phyloP scores from a whole-genome alignment of 1,140 invertebrate species.

The Delia radicum region DNA sequence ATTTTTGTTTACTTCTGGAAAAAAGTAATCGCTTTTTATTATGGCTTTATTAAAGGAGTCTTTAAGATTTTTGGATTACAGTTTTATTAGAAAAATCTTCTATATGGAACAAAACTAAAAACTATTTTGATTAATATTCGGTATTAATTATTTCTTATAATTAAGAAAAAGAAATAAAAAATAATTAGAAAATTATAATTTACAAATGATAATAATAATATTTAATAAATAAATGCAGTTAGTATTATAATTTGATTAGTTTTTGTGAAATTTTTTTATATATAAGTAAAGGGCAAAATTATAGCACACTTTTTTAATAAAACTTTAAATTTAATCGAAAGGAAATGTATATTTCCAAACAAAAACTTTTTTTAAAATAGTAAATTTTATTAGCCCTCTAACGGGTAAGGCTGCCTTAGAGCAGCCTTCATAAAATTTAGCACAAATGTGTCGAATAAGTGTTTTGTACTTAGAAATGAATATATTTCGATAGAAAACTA shows the following conservation, averaged over 20 bases:
- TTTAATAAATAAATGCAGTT: constrained; percentile 21
- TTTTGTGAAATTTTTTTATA: neutral
- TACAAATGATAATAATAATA: constrained; percentile 6
- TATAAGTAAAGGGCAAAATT: neutral
- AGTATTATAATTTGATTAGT: constrained; percentile 7
- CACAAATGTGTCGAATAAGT: too few relatives aligned
- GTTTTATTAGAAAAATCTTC: constrained; percentile 6
- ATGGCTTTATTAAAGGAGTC: neutral
- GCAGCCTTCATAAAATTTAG: too few relatives aligned
- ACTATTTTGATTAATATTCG: constrained; percentile 19
- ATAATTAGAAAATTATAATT: neutral
- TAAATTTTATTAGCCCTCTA: too few relatives aligned
- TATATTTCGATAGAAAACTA: too few relatives aligned
- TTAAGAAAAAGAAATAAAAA: neutral
- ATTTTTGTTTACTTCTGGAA: too few relatives aligned
- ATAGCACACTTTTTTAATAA: neutral
- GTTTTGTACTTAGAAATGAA: too few relatives aligned
- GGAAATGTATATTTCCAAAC: too few relatives aligned
- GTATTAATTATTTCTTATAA: neutral
- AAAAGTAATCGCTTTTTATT: neutral
- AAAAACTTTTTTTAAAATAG: too few relatives aligned
- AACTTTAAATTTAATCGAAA: too few relatives aligned
- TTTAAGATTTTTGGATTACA: too few relatives aligned
- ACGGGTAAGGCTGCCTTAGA: too few relatives aligned
- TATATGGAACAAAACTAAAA: constrained; percentile 3